Base-by-base conservation (phyloP, 2,797 vertebrate species). In the Enteromius thamalakanensis region DNA sequence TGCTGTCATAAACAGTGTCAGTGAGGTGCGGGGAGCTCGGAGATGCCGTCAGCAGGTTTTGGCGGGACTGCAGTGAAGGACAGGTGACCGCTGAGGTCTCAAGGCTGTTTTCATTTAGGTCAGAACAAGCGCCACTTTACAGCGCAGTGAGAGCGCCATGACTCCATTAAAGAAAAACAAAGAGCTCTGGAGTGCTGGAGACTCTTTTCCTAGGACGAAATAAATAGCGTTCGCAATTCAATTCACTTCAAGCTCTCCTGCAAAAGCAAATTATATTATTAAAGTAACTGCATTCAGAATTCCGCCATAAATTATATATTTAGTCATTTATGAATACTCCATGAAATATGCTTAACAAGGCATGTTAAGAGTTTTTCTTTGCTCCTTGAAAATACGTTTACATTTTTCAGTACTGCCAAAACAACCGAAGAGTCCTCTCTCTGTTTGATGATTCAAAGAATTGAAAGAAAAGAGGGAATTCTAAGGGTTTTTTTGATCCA, bases 381-480 rank as follows among this genome's bases (percentile, higher is more conserved):
- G 23, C 29, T 45, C 8, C 2, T 75, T 32, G 4, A 65, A 79
- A 55, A 53, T 76, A 6, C 68, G 12, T 49, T 47, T 5, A 14
- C 8, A 37, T 23, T 23, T 47, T 64, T 40, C 23, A 17, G 21
- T 19, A 51, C 64, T 14, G 69, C 19, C 47, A 53, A 62, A 78
- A 71, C 80, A 60, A 68, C 2, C 2, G 51, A 75, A 70, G 23
- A 26, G 45, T 70, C 67, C 32, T n/a, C 40, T 49, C 47, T 76
- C 29, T 53, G 72, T 37, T 70, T 65, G 70, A 71, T 70, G 89
- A 87, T 89, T 89, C 85, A 87, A 86, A 88, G 84, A 81, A 79
- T 85, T 84, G 84, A 85, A 91, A 87, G 6, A 72, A 83, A 82
- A 76, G 85, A 92, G 90, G 90, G 91, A 92, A 90, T 90, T 79